Base-by-base conservation (phyloP, 2,797 vertebrate species). In the Tenualosa ilisha region DNA sequence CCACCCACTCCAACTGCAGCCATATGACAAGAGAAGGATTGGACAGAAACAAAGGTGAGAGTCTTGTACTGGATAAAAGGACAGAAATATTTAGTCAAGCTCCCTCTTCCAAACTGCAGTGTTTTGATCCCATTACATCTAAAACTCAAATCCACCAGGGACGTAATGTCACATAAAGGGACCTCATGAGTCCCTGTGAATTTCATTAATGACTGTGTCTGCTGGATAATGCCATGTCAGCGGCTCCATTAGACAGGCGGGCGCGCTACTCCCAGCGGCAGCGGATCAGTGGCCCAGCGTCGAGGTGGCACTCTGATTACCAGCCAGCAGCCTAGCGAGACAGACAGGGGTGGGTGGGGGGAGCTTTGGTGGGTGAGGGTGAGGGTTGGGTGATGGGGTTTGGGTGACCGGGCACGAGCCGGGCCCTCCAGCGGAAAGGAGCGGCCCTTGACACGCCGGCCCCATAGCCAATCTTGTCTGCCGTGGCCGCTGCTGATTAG, bases 401-500 rank as follows among this genome's bases (percentile, higher is more conserved):
- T 65, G 26, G 63, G 12, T 8, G 24, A 65, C 63, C 63, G 12
- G 63, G 24, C 12, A 15, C 51, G 3, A 65, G 24, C 24, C 8
- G 2, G 63, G 63, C 88, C 88, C 90, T 92, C 87, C 6, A 59
- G 61, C 83, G 37, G 43, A 89, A 65, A 65, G 63, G 85, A 88
- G 87, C 79, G 82, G 59, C 89, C 84, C 89, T 85, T 91, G 90
- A 94, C 90, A 92, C 89, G 86, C 88, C 92, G 82, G 68, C 46
- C 81, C 68, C 75, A 4, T 46, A 4, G 37, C 50, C 87, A 82
- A 4, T 85, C 86, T 88, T 88, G 89, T 49, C 20, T 24, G 43
- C 54, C 26, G 88, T 84, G 89, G 89, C 84, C 56, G 11, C 61
- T 90, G 91, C 90, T 94, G 93, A 94, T 94, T 94, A 93, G 88